phyloP scores from a whole-genome alignment of 2,113 vertebrate genomes.

The Odontophorus gujanensis region DNA sequence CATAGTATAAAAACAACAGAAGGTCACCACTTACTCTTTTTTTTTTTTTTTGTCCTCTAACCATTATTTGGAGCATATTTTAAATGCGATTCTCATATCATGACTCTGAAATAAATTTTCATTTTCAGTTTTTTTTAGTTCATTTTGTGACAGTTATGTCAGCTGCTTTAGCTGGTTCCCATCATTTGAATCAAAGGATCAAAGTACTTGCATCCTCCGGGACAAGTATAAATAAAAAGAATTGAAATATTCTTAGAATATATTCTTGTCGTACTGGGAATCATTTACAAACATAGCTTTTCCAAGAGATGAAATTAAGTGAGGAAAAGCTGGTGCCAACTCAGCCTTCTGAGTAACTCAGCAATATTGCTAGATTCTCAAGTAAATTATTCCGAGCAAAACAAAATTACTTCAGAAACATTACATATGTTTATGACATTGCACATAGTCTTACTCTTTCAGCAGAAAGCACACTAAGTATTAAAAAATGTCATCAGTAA shows the following conservation, averaged over 20 bases:
- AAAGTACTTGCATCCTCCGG: conserved; percentile 48
- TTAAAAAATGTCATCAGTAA: not conserved
- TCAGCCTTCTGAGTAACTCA: not conserved
- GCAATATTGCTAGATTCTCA: not conserved
- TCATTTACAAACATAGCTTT: conserved; percentile 19
- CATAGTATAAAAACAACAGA: not conserved
- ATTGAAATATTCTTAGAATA: conserved; percentile 69
- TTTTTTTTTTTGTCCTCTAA: not conserved
- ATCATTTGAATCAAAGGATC: conserved; percentile 56
- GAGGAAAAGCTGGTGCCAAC: not conserved
- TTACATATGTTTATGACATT: not conserved
- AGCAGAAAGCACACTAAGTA: not conserved
- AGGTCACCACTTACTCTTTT: not conserved
- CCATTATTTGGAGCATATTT: conserved; percentile 44
- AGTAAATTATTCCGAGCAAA: conserved; percentile 11
- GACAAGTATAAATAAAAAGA: conserved; percentile 66
- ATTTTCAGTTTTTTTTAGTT: not conserved
- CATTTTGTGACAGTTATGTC: conserved; percentile 43
- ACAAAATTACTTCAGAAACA: not conserved
- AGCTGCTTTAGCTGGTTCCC: conserved; percentile 63
- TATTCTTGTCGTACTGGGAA: conserved; percentile 50
- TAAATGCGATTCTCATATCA: conserved; percentile 15
- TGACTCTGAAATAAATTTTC: conserved; percentile 46
- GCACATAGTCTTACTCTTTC: not conserved
- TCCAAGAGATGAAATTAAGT: conserved; percentile 17